Percentiles rank a stretch among this genome's conserved stretches.
These are phyloP conservation scores for Drosophila tropicalis DNA, from an alignment of 1,140 invertebrate species.

Conservation along the genomic window DNA sequence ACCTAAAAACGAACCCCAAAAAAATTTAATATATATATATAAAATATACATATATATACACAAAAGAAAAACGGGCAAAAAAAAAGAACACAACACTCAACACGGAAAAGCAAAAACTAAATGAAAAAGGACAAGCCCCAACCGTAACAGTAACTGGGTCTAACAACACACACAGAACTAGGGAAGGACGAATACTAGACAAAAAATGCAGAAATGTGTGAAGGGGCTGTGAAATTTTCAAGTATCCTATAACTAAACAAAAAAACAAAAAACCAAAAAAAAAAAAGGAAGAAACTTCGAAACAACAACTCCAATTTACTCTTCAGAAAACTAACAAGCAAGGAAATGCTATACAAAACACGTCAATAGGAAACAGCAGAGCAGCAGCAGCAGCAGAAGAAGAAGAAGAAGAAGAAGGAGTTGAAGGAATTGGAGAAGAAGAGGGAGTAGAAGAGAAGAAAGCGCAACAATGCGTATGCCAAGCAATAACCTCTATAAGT, in stretches of 20 bases:
- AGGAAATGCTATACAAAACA: neutral
- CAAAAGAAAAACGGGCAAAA: neutral
- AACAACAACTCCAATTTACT: constrained; percentile 51
- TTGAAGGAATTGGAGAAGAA: neutral
- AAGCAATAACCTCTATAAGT: constrained; percentile 54
- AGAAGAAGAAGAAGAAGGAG: constrained; percentile 5
- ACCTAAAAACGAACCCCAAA: constrained; percentile 14
- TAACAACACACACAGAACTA: constrained; percentile 27
- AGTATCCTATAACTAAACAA: constrained; percentile 59
- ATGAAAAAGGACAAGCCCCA: neutral
- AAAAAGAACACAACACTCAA: neutral
- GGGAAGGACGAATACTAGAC: constrained; percentile 32
- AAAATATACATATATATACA: neutral
- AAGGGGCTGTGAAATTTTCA: constrained; percentile 77
- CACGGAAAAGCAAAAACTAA: neutral
- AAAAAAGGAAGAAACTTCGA: constrained; percentile 23
- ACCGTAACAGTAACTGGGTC: constrained; percentile 4
- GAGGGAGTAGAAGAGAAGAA: constrained; percentile 21
- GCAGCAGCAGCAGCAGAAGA: neutral
- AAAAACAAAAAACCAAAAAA: constrained; percentile 20
- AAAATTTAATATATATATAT: too few species aligned
- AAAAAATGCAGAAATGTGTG: constrained; percentile 70
- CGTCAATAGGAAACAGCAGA: neutral
- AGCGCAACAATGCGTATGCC: constrained; percentile 46
- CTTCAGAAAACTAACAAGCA: neutral